Evolutionary conservation across 1,140 invertebrate genomes (phyloP).

Genomic region (Camponotus floridanus): DNA sequence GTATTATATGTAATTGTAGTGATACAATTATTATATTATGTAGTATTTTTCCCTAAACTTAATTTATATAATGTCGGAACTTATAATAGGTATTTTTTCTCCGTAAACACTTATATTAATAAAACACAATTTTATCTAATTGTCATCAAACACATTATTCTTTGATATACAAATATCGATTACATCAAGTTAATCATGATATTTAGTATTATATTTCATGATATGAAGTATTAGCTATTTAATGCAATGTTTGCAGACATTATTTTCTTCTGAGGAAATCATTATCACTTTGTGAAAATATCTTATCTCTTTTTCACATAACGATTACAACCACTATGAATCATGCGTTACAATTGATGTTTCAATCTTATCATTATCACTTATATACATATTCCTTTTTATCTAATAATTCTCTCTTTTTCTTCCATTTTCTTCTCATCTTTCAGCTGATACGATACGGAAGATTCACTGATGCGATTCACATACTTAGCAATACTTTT

Average conservation of each 20-base stretch:
- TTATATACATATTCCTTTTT: neutral
- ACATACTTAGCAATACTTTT: neutral
- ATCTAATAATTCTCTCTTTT: neutral
- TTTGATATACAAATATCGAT: too few species aligned
- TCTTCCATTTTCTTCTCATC: neutral
- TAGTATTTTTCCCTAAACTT: too few species aligned
- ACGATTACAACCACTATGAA: neutral
- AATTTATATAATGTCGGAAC: too few species aligned
- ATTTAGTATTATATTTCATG: too few species aligned
- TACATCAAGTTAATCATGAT: too few species aligned
- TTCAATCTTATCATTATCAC: neutral
- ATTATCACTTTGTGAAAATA: neutral
- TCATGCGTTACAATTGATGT: conserved; percentile 9
- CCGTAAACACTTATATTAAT: too few species aligned
- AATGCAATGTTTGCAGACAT: neutral
- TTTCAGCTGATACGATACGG: neutral
- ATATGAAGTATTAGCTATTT: too few species aligned
- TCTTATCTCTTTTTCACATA: neutral
- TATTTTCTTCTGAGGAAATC: neutral
- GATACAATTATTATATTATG: too few species aligned
- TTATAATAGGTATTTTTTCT: too few species aligned
- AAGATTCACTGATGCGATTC: neutral
- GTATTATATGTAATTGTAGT: too few species aligned
- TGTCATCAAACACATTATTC: too few species aligned
- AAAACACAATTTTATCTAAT: too few species aligned